phyloP scores from a whole-genome alignment of 2,888 invertebrate genomes.

The Macrosiphum euphorbiae region DNA sequence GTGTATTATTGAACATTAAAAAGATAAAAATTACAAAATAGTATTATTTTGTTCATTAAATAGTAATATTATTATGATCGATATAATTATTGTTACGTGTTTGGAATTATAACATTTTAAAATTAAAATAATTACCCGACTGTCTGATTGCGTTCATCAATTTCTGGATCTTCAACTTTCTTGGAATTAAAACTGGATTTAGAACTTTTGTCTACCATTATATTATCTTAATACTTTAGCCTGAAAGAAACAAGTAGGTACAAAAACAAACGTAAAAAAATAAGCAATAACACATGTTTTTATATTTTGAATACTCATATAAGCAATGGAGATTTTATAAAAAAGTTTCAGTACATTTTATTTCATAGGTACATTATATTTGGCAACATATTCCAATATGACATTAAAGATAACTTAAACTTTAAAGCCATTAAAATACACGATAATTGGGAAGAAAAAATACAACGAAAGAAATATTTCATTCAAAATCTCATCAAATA shows the following conservation, averaged over 20 bases:
- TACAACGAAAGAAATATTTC: too few species aligned
- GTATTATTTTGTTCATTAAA: neutral
- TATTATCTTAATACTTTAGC: neutral
- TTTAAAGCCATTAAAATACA: too few species aligned
- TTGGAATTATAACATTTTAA: neutral
- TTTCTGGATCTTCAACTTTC: constrained; percentile 2
- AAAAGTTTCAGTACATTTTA: neutral
- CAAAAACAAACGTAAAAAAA: neutral
- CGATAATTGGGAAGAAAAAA: too few species aligned
- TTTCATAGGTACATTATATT: neutral
- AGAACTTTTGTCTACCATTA: neutral
- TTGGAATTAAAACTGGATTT: neutral
- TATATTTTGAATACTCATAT: neutral
- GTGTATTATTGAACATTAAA: too few species aligned
- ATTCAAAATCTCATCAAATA: too few species aligned
- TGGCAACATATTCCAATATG: neutral
- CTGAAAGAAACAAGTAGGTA: neutral
- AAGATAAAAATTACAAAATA: too few species aligned
- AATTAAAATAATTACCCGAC: constrained; percentile 25
- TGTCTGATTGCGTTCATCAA: constrained; percentile 27
- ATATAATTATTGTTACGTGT: neutral
- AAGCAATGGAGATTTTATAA: neutral
- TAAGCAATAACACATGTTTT: neutral
- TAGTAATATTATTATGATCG: neutral
- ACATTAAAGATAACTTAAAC: constrained; percentile 10